phyloP scores from a whole-genome alignment of 2,113 vertebrate genomes.

The Gnathonemus echidnorhynchus region DNA sequence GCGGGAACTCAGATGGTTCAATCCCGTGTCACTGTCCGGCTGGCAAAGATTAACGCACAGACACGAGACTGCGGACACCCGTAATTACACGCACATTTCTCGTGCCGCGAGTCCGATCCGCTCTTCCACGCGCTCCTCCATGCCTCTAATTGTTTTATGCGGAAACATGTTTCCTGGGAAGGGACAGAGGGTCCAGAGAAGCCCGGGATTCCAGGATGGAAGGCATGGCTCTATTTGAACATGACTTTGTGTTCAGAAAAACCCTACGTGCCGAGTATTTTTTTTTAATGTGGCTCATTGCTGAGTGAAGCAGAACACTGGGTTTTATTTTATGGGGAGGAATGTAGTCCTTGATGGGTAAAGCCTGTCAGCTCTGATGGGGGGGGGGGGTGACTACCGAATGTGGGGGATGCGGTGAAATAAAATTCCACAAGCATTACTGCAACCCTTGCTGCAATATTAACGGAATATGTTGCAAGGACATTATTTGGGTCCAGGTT shows the following conservation, averaged over 20 bases:
- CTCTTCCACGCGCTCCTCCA: constrained; percentile 14
- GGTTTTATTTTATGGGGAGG: constrained; percentile 36
- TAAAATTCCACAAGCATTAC: constrained; percentile 2
- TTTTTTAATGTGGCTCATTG: constrained; percentile 39
- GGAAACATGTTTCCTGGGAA: constrained; percentile 33
- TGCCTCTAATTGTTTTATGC: constrained; percentile 30
- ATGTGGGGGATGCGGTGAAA: background rate
- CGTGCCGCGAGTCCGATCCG: constrained; percentile 2
- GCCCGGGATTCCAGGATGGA: background rate
- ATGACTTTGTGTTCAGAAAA: background rate
- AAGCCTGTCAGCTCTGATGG: background rate
- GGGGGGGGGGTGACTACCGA: constrained; percentile 24
- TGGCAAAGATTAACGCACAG: constrained; percentile 36
- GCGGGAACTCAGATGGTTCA: constrained; percentile 51
- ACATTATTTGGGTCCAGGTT: background rate
- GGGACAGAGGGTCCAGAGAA: background rate
- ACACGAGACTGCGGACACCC: constrained; percentile 21
- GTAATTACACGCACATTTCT: constrained; percentile 27
- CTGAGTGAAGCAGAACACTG: constrained; percentile 31
- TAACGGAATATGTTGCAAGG: background rate
- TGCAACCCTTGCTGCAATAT: background rate
- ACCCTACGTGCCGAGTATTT: background rate
- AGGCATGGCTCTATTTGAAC: background rate
- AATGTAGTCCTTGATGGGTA: constrained; percentile 24
- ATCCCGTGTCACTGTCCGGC: constrained; percentile 51